Evolutionary conservation across 2,113 vertebrate species (phyloP).

Genomic region (Rattus rattus): DNA sequence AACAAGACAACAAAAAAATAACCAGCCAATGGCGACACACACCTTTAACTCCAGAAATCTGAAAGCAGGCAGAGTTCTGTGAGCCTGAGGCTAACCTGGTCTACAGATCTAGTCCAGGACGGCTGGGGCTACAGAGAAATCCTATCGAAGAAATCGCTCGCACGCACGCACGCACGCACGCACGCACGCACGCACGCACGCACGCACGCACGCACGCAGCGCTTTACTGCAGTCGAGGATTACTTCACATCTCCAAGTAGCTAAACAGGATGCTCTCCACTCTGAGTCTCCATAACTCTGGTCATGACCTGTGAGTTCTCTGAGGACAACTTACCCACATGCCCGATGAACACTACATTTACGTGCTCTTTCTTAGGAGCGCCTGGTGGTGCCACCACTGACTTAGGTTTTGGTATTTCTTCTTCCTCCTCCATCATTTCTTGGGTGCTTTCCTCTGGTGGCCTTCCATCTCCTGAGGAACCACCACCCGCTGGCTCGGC

Average conservation of each 20-base stretch:
- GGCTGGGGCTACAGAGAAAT: not conserved
- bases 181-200: not conserved
- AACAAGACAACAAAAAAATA: not conserved
- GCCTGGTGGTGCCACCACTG: conserved; percentile 91
- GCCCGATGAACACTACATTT: conserved; percentile 99
- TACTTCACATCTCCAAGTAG: not conserved
- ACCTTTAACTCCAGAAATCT: not conserved
- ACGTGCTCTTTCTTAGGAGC: conserved; percentile 99
- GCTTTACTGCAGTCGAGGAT: not conserved
- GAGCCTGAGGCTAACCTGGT: not conserved
- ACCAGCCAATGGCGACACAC: not conserved
- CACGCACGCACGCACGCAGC: not conserved
- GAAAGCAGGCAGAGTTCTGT: not conserved
- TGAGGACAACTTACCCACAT: conserved; percentile 92
- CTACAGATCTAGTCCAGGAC: not conserved
- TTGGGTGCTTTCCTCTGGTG: conserved; percentile 87
- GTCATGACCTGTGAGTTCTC: not conserved
- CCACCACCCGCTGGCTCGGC: conserved; percentile 86
- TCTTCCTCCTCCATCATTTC: conserved; percentile 97
- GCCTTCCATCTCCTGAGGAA: conserved; percentile 86
- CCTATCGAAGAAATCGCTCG: not conserved
- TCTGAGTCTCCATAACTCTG: not conserved
- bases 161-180: not conserved
- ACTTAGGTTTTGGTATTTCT: conserved; percentile 94
- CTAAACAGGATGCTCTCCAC: not conserved